phyloP scores from a whole-genome alignment of 2,888 invertebrate species.

The Eugnorisma glareosa region DNA sequence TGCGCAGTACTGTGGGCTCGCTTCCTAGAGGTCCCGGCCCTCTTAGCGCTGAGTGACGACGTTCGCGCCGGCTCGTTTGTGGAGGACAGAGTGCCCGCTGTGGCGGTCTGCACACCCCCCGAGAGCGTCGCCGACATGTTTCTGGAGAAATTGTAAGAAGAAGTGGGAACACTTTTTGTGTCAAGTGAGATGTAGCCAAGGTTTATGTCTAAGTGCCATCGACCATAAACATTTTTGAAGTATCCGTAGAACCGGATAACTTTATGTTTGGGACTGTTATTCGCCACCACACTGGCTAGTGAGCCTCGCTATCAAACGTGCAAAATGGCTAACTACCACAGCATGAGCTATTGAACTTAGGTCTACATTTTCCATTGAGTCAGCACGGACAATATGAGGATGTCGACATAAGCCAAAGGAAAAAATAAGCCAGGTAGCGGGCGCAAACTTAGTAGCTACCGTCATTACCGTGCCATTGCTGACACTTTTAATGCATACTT shows the following conservation, averaged over 20 bases:
- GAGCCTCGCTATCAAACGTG: background rate
- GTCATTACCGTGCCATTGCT: background rate
- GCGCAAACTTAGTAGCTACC: background rate
- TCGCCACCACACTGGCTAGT: background rate
- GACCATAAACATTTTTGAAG: background rate
- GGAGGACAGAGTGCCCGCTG: constrained; percentile 70
- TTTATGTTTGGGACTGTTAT: background rate
- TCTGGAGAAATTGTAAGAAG: constrained; percentile 73
- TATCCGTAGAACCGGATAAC: background rate
- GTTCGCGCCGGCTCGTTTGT: constrained; percentile 44
- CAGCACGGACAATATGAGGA: background rate
- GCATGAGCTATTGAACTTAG: background rate
- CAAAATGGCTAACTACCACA: background rate
- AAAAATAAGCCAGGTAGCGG: background rate
- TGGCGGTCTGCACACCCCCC: constrained; percentile 78
- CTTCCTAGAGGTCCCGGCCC: constrained; percentile 80
- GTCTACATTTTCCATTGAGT: background rate
- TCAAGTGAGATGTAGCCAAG: background rate
- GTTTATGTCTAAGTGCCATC: background rate
- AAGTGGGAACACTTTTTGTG: background rate
- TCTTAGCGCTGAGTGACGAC: constrained; percentile 77
- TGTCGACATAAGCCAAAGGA: background rate
- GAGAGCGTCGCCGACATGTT: constrained; percentile 70
- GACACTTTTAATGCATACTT: background rate
- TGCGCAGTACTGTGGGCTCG: constrained; percentile 84